These are phyloP conservation scores for Pleuronectes platessa DNA, from an alignment of 2,113 vertebrate species.

Conservation along the genomic window DNA sequence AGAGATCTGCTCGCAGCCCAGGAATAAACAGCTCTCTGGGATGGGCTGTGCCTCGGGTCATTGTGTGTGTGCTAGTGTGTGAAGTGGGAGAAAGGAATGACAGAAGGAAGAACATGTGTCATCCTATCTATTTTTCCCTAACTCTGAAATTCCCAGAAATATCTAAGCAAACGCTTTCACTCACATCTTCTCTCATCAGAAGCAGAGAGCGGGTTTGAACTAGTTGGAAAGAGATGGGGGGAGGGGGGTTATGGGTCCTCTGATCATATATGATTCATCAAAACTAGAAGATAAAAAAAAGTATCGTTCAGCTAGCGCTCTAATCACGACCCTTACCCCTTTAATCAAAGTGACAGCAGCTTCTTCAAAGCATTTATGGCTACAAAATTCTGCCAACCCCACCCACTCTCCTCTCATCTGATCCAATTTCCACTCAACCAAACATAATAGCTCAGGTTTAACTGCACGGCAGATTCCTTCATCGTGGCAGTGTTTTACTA, in stretches of 20 bases:
- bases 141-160: slow-evolving; percentile 37
- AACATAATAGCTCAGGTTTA: slow-evolving; percentile 42
- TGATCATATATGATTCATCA: slow-evolving; percentile 68
- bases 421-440: slow-evolving; percentile 27
- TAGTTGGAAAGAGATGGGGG: background rate
- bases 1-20: slow-evolving; percentile 60
- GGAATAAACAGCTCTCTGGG: slow-evolving; percentile 54
- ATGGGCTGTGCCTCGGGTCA: slow-evolving; percentile 37
- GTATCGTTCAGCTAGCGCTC: slow-evolving; percentile 44
- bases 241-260: slow-evolving; percentile 16
- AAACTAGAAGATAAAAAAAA: slow-evolving; percentile 45
- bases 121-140: slow-evolving; percentile 38
- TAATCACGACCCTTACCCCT: slow-evolving; percentile 53
- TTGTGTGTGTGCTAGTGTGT: slow-evolving; percentile 14
- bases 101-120: slow-evolving; percentile 46
- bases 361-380: slow-evolving; percentile 62
- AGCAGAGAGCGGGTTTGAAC: slow-evolving; percentile 11
- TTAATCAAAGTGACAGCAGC: slow-evolving; percentile 65
- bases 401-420: slow-evolving; percentile 43
- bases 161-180: slow-evolving; percentile 22
- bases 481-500: slow-evolving; percentile 15
- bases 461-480: slow-evolving; percentile 33
- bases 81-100: slow-evolving; percentile 14
- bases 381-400: slow-evolving; percentile 35
- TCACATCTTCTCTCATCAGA: slow-evolving; percentile 30